Conservation (phyloP, 2,113 vertebrate species). For the Rhinoptilus africanus region DNA sequence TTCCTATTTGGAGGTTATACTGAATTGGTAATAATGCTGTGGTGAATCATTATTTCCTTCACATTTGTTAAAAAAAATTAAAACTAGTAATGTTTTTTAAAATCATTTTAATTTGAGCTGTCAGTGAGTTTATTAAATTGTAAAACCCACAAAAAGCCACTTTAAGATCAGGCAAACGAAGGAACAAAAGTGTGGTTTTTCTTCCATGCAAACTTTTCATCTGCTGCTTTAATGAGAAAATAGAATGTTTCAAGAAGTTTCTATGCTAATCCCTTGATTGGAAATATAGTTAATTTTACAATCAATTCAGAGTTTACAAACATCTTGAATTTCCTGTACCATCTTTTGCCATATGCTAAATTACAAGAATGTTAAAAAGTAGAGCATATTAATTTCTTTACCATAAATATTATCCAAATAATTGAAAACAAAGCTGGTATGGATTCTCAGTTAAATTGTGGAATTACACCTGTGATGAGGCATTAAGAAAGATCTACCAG, state of each 20-base stretch:
- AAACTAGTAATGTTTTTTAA: neutral
- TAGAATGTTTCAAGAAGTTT: neutral
- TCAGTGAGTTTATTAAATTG: neutral
- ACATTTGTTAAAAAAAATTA: neutral
- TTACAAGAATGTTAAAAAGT: neutral
- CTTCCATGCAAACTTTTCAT: neutral
- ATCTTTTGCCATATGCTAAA: neutral
- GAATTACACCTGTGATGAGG: conserved; percentile 19
- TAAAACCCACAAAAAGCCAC: neutral
- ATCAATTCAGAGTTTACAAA: neutral
- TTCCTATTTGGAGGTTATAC: neutral
- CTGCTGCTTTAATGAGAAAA: neutral
- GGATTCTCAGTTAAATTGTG: neutral
- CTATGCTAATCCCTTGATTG: neutral
- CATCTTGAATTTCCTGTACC: neutral
- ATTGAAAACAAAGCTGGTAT: neutral
- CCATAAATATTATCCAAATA: neutral
- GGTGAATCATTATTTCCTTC: neutral
- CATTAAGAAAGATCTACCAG: conserved; percentile 31
- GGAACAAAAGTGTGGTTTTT: neutral
- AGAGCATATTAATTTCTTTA: neutral
- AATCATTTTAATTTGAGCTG: neutral
- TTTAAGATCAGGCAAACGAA: neutral
- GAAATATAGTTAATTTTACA: neutral
- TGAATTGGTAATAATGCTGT: neutral